Conservation (phyloP, 2,797 vertebrate species). For the Cuculus canorus region DNA sequence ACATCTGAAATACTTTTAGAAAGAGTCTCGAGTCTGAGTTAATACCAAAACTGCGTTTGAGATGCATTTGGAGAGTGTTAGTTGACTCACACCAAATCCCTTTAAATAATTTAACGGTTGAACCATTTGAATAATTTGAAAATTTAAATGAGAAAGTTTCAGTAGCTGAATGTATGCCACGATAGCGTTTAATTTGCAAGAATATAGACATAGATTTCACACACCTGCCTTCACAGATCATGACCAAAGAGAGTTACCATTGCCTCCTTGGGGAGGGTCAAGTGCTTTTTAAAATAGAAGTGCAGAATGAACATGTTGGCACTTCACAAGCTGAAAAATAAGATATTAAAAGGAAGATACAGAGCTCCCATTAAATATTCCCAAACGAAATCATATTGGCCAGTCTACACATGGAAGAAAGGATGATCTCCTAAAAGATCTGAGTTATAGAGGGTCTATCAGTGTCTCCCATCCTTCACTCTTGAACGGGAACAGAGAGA, state of each 20-base stretch:
- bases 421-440: background rate
- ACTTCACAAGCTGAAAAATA: background rate
- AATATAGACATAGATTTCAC: background rate
- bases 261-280: background rate
- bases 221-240: background rate
- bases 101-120: conserved; percentile 6
- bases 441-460: rapidly evolving
- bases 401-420: background rate
- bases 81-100: background rate
- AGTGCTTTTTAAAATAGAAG: background rate
- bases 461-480: background rate
- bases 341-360: background rate
- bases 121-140: background rate
- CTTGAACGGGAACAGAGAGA: background rate
- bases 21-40: background rate
- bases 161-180: background rate
- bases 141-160: background rate
- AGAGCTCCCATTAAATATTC: background rate
- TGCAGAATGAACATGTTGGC: background rate
- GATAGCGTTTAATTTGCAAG: background rate
- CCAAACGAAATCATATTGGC: background rate
- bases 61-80: background rate
- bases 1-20: background rate
- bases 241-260: background rate
- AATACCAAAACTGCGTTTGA: background rate